A percentile compares a stretch with the other conserved stretches of the same genome.
phyloP scores from a whole-genome alignment of 1,140 invertebrate genomes.

The Diprion similis region DNA sequence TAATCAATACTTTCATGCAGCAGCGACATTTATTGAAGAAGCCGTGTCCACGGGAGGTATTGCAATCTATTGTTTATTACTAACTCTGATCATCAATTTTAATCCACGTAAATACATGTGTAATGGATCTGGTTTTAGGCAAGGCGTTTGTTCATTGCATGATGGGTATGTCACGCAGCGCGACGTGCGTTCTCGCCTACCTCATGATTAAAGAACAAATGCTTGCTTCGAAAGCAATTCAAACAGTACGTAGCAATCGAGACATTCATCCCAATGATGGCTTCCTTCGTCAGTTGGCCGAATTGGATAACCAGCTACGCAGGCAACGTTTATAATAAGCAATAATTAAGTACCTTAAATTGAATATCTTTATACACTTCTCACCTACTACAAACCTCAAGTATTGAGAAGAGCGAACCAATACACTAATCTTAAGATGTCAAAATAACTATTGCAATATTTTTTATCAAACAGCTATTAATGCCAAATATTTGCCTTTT shows the following conservation, averaged over 20 bases:
- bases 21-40: conserved; percentile 82
- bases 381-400: neutral
- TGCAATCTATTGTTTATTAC: conserved; percentile 27
- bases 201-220: conserved; percentile 83
- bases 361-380: neutral
- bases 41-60: conserved; percentile 75
- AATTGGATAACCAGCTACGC: conserved; percentile 71
- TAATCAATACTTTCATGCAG: conserved; percentile 77
- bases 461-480: neutral
- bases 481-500: conserved; percentile 1
- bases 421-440: conserved; percentile 14
- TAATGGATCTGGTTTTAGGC: conserved; percentile 60
- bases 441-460: neutral
- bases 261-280: conserved; percentile 81
- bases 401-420: conserved; percentile 1
- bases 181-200: conserved; percentile 81
- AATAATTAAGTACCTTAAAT: neutral
- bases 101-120: too few species aligned
- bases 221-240: conserved; percentile 77
- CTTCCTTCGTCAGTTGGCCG: conserved; percentile 78
- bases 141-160: conserved; percentile 83
- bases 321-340: conserved; percentile 54
- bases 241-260: conserved; percentile 70
- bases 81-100: too few species aligned
- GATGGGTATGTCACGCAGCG: conserved; percentile 82